Conservation (phyloP, 2,113 vertebrate genomes). For the Pao palembangensis region DNA sequence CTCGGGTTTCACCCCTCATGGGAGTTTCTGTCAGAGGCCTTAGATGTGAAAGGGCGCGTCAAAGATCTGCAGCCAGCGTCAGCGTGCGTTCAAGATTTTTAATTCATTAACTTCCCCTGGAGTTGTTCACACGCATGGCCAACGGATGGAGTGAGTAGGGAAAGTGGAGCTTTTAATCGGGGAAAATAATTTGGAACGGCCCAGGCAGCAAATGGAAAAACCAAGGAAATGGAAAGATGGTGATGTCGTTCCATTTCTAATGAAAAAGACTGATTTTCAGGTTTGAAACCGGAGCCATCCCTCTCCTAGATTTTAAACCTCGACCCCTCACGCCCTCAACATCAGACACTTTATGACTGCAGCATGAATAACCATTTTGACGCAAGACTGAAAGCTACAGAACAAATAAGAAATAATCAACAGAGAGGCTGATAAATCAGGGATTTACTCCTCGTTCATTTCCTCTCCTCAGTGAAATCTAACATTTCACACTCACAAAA, state of each 20-base stretch:
- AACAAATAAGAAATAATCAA: conserved; percentile 18
- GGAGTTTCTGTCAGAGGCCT: conserved; percentile 9
- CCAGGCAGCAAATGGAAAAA: neutral
- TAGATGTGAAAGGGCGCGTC: conserved; percentile 1
- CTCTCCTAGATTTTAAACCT: neutral
- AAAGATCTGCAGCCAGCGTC: neutral
- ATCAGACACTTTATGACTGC: neutral
- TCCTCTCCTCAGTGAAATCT: conserved; percentile 51
- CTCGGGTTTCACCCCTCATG: conserved; percentile 23
- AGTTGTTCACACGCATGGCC: no score
- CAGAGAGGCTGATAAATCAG: neutral
- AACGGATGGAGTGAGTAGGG: no score
- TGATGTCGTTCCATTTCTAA: neutral
- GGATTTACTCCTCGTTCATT: conserved; percentile 12
- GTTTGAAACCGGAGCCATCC: neutral
- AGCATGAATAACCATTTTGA: neutral
- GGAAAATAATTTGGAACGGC: no score
- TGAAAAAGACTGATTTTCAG: neutral
- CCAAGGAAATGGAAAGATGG: neutral
- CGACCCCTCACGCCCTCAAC: neutral
- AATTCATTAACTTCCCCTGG: no score
- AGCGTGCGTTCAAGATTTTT: no score
- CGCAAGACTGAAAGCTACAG: neutral
- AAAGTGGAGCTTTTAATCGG: no score
- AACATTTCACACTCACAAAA: conserved; percentile 70